Percentiles rank a stretch among this genome's conserved stretches.
These are phyloP conservation scores for Nematolebias whitei DNA, from an alignment of 2,113 vertebrate genomes.

Conservation along the genomic window DNA sequence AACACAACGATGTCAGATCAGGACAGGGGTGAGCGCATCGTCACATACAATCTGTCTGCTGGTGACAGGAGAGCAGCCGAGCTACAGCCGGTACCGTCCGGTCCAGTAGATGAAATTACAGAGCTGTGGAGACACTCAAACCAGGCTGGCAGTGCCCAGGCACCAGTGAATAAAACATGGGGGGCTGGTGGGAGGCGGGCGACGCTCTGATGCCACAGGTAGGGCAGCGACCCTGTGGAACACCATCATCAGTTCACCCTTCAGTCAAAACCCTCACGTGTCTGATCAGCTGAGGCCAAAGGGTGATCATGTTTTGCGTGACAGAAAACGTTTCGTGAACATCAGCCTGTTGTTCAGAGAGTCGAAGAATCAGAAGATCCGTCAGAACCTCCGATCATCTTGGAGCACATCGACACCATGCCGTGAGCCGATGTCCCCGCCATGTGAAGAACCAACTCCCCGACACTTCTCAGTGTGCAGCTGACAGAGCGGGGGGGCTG, in stretches of 20 bases:
- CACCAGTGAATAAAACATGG: conserved; percentile 80
- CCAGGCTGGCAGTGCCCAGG: conserved; percentile 76
- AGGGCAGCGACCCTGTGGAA: neutral
- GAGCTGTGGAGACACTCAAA: conserved; percentile 67
- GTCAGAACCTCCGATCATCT: too few relatives aligned
- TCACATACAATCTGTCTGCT: conserved; percentile 32
- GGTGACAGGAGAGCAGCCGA: conserved; percentile 63
- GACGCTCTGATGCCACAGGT: conserved; percentile 26
- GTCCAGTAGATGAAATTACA: conserved; percentile 83
- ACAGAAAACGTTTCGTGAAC: too few relatives aligned
- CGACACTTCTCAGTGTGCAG: too few relatives aligned
- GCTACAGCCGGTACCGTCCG: conserved; percentile 58
- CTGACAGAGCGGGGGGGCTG: too few relatives aligned
- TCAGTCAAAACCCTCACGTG: too few relatives aligned
- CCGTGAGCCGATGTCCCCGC: too few relatives aligned
- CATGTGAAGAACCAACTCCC: too few relatives aligned
- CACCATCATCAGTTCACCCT: neutral
- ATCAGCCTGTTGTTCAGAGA: too few relatives aligned
- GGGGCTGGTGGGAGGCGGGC: neutral
- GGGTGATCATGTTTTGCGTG: too few relatives aligned
- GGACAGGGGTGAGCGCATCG: conserved; percentile 40
- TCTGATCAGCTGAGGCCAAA: too few relatives aligned
- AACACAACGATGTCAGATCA: conserved; percentile 16
- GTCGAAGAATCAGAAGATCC: too few relatives aligned
- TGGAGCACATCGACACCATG: too few relatives aligned